Percentiles rank a stretch among this genome's conserved stretches.
phyloP scores from a whole-genome alignment of 2,888 invertebrate genomes.

The Erebia palarica region DNA sequence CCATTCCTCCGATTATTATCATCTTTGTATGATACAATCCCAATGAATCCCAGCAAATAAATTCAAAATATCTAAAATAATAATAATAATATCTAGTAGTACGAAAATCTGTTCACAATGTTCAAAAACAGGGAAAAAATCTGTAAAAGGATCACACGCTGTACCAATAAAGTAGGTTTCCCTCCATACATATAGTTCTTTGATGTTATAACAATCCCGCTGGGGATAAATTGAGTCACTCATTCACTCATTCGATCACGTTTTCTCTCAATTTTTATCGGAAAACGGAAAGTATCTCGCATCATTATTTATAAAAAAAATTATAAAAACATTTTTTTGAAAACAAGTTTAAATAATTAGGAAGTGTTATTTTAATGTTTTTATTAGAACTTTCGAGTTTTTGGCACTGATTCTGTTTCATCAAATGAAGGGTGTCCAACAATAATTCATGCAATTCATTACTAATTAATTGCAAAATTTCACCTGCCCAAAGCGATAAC shows the following conservation, averaged over 20 bases:
- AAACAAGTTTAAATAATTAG: too few species aligned
- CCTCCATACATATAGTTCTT: slow-evolving; percentile 60
- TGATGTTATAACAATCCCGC: slow-evolving; percentile 66
- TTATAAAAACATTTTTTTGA: too few species aligned
- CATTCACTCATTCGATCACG: slow-evolving; percentile 23
- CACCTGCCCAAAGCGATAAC: slow-evolving; percentile 20
- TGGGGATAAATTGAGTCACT: slow-evolving; percentile 42
- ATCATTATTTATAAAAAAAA: background rate
- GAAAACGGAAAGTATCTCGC: background rate
- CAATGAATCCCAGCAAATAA: background rate
- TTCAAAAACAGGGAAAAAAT: slow-evolving; percentile 3
- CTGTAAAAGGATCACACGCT: slow-evolving; percentile 48
- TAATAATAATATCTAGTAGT: background rate
- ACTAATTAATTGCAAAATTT: slow-evolving; percentile 14
- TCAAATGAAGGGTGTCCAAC: background rate
- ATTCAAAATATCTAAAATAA: background rate
- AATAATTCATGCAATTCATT: background rate
- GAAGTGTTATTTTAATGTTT: too few species aligned
- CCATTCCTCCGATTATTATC: too few species aligned
- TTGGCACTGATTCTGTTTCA: too few species aligned
- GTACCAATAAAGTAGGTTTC: slow-evolving; percentile 63
- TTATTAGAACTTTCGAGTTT: too few species aligned
- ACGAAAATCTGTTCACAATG: background rate
- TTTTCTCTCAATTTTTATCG: slow-evolving; percentile 16
- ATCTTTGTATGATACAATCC: background rate